Evolutionary conservation across 2,113 vertebrate genomes (phyloP).

Genomic region (Aviceda subcristata): DNA sequence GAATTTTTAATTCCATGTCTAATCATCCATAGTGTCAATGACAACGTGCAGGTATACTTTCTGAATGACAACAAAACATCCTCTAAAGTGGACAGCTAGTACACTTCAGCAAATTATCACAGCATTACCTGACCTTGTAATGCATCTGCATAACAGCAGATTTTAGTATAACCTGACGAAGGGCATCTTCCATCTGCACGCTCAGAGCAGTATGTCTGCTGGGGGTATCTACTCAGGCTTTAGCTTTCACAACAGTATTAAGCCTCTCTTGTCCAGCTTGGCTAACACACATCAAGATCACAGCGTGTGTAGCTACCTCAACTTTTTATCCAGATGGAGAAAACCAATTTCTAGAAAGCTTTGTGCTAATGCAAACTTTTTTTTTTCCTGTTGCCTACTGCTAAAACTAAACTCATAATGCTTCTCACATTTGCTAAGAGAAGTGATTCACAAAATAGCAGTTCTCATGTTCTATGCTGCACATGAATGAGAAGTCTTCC

Average conservation of each 20-base stretch:
- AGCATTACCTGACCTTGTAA: neutral
- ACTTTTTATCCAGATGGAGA: neutral
- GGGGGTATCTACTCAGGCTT: neutral
- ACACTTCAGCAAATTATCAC: neutral
- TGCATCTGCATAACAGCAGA: neutral
- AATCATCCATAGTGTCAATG: neutral
- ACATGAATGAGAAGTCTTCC: neutral
- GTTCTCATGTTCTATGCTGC: neutral
- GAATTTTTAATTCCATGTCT: neutral
- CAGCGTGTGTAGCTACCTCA: neutral
- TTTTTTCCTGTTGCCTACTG: neutral
- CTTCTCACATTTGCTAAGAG: neutral
- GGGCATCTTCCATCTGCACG: neutral
- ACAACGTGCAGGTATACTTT: neutral
- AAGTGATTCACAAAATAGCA: neutral
- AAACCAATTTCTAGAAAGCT: neutral
- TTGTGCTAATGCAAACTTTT: neutral
- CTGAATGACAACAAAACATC: neutral
- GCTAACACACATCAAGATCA: neutral
- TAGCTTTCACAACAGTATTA: neutral
- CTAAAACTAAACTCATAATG: neutral
- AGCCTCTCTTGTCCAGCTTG: neutral
- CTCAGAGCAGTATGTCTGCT: neutral
- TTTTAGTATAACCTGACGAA: neutral
- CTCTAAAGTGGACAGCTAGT: neutral